These are phyloP conservation scores for Cerceris rybyensis DNA, from an alignment of 2,888 invertebrate species.

Conservation along the genomic window DNA sequence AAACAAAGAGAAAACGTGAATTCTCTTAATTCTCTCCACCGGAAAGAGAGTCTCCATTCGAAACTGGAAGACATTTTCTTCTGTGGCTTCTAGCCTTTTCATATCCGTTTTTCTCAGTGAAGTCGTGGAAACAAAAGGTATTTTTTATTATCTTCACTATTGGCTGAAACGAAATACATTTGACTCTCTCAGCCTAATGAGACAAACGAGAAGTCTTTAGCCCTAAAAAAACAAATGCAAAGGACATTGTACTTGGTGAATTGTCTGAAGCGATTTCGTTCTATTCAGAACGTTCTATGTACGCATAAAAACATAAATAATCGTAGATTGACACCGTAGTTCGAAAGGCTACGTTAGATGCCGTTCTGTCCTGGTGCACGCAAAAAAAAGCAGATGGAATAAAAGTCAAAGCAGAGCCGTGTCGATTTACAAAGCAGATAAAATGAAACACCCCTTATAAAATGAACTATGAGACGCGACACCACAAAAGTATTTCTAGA, in stretches of 20 bases:
- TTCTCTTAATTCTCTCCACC: slow-evolving; percentile 17
- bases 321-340: slow-evolving; percentile 10
- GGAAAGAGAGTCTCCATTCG: slow-evolving; percentile 29
- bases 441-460: no score
- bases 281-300: slow-evolving; percentile 22
- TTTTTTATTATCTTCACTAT: not conserved
- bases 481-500: no score
- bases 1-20: slow-evolving; percentile 30
- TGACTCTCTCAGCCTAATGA: no score
- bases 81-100: slow-evolving; percentile 14
- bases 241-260: slow-evolving; percentile 4
- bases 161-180: not conserved
- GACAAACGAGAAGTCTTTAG: no score
- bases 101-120: not conserved
- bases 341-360: slow-evolving; percentile 13
- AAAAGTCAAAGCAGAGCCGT: slow-evolving; percentile 9
- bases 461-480: no score
- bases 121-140: not conserved
- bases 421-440: no score
- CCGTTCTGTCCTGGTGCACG: slow-evolving; percentile 36
- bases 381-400: slow-evolving; percentile 34
- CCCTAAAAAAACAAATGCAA: not conserved
- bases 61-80: slow-evolving; percentile 9
- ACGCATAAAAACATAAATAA: not conserved
- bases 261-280: slow-evolving; percentile 18